Evolutionary conservation across 1,140 invertebrate species (phyloP), one percentile per base, ranked within the genome.

Genomic region (Ericerus pela): DNA sequence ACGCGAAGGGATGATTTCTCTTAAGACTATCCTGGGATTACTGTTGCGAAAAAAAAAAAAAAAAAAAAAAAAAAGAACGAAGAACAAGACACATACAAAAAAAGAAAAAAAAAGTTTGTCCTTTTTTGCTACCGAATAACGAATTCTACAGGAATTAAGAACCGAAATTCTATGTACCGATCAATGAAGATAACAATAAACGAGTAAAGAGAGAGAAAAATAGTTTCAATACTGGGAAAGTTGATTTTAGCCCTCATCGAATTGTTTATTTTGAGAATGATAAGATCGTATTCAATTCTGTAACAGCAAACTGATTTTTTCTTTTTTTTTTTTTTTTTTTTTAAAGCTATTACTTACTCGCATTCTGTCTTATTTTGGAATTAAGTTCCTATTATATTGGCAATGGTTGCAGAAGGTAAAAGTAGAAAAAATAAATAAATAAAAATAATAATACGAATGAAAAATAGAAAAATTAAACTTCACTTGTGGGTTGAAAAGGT

Each of bases 201-300:
- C 22, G 10, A 22, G 41, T 22, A 47, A 47, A n/a, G n/a, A n/a
- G n/a, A n/a, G n/a, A n/a, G n/a, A n/a, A 20, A 47, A 47, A 41
- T 16, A 16, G 14, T 47, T 24, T 47, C 22, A 47, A 24, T 47
- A 47, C 41, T 47, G 41, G 41, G 41, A 47, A 47, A 47, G 41
- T 47, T 47, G 41, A 24, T 47, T 47, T 47, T 47, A 47, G 16
- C 16, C 20, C 16, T 33, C 8, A 33, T 33, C 10, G 41, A 24
- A 47, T 47, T 47, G 41, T 47, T 47, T 47, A 47, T 47, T 47
- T 47, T 47, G 26, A 47, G 26, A 24, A 47, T 47, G 41, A 47
- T 47, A 47, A 10, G 41, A 47, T 47, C 41, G 41, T 18, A n/a
- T n/a, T n/a, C n/a, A n/a, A n/a, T n/a, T n/a, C n/a, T n/a, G n/a